Evolutionary conservation across 2,888 invertebrate species (phyloP).

Genomic region (Calliopum simillimum): DNA sequence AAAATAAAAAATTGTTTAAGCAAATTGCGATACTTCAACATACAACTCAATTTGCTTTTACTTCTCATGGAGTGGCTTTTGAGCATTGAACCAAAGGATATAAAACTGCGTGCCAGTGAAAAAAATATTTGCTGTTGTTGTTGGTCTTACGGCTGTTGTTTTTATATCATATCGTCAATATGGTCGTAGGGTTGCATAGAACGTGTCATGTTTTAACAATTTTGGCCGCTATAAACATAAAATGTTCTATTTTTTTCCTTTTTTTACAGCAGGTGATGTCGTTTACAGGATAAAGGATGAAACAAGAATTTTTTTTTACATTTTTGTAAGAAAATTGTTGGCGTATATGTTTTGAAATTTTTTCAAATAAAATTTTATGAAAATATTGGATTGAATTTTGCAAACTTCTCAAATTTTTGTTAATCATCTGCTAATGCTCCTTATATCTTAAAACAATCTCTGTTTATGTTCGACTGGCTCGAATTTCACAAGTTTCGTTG

Average conservation of each 20-base stretch:
- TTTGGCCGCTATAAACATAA: not conserved
- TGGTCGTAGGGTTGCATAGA: not conserved
- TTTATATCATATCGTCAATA: constrained; percentile 11
- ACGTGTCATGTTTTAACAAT: constrained; percentile 3
- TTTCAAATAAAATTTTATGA: too few species aligned
- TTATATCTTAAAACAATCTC: too few species aligned
- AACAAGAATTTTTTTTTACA: too few species aligned
- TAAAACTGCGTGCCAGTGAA: constrained; percentile 4
- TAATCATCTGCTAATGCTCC: too few species aligned
- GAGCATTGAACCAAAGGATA: not conserved
- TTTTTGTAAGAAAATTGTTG: too few species aligned
- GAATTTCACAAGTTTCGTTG: too few species aligned
- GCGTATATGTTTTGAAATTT: too few species aligned
- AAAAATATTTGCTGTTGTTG: not conserved
- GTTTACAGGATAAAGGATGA: not conserved
- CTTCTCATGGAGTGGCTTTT: too few species aligned
- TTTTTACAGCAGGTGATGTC: not conserved
- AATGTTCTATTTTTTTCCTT: not conserved
- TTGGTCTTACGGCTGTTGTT: not conserved
- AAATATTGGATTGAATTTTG: not conserved
- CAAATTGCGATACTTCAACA: constrained; percentile 17
- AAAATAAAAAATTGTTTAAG: constrained; percentile 24
- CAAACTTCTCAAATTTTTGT: not conserved
- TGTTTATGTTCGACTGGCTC: too few species aligned
- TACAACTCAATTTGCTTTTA: not conserved